Conservation (phyloP, 2,113 vertebrate genomes). For the Dicerorhinus sumatrensis region DNA sequence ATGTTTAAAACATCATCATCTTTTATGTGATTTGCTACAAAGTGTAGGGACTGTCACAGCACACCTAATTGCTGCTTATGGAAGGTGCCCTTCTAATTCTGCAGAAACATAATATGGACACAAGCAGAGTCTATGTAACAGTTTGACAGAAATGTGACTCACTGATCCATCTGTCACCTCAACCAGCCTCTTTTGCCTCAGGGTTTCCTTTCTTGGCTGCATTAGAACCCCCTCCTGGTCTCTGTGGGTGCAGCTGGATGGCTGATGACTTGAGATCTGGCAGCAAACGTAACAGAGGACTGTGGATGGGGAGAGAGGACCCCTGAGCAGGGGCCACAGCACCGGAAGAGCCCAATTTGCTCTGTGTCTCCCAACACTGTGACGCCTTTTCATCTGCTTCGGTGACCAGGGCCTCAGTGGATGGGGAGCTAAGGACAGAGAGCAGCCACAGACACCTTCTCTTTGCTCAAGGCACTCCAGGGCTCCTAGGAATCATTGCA, state of each 20-base stretch:
- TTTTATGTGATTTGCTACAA: not conserved
- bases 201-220: not conserved
- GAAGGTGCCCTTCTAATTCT: not conserved
- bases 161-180: not conserved
- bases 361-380: fast-evolving
- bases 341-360: not conserved
- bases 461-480: not conserved
- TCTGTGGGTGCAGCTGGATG: not conserved
- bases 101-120: not conserved
- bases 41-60: not conserved
- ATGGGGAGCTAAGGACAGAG: not conserved
- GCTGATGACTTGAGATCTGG: not conserved
- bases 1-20: not conserved
- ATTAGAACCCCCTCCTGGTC: not conserved
- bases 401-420: not conserved
- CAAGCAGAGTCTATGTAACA: not conserved
- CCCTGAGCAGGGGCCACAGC: not conserved
- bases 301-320: not conserved
- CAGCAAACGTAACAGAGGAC: not conserved
- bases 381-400: too few species aligned
- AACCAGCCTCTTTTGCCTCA: not conserved
- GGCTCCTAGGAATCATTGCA: not conserved
- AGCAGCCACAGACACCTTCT: not conserved
- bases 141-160: not conserved
- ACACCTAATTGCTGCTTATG: not conserved